A percentile compares a stretch with the other conserved stretches of the same genome.
Conservation (phyloP, 1,140 invertebrate species). For the Dendroctonus valens region DNA sequence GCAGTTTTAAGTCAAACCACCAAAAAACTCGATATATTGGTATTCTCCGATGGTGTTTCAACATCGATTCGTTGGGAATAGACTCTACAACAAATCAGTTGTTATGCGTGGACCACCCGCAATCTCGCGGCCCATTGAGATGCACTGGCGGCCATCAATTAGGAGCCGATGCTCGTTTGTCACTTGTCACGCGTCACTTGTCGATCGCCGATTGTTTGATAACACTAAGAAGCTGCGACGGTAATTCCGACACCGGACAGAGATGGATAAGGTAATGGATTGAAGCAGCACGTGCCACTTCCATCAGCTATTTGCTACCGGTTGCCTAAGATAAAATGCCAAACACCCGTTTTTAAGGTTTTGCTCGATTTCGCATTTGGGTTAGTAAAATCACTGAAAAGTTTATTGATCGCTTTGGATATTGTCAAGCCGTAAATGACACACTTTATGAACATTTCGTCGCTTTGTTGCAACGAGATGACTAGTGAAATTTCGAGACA, state of each 20-base stretch:
- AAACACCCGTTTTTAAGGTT: too few species aligned
- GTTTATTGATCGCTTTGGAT: too few species aligned
- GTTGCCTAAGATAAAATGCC: too few species aligned
- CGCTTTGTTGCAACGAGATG: too few species aligned
- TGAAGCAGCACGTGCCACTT: constrained; percentile 7
- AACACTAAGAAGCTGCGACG: constrained; percentile 17
- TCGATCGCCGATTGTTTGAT: constrained; percentile 28
- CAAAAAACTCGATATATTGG: too few species aligned
- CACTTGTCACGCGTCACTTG: constrained; percentile 33
- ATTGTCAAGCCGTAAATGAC: too few species aligned
- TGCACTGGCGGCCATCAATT: constrained; percentile 25
- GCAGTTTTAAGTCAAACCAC: too few species aligned
- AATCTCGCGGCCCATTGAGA: constrained; percentile 27
- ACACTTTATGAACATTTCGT: too few species aligned
- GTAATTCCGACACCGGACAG: neutral
- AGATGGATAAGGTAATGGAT: constrained; percentile 9
- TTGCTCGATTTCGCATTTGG: too few species aligned
- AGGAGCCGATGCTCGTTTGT: constrained; percentile 31
- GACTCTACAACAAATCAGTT: constrained; percentile 14
- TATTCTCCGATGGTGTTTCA: neutral
- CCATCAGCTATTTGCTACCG: too few species aligned
- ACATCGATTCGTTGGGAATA: constrained; percentile 12
- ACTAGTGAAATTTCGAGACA: too few species aligned
- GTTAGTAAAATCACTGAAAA: too few species aligned
- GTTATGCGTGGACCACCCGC: constrained; percentile 26